Evolutionary conservation across 2,888 invertebrate species (phyloP).

Genomic region (Nemoura dubitans): DNA sequence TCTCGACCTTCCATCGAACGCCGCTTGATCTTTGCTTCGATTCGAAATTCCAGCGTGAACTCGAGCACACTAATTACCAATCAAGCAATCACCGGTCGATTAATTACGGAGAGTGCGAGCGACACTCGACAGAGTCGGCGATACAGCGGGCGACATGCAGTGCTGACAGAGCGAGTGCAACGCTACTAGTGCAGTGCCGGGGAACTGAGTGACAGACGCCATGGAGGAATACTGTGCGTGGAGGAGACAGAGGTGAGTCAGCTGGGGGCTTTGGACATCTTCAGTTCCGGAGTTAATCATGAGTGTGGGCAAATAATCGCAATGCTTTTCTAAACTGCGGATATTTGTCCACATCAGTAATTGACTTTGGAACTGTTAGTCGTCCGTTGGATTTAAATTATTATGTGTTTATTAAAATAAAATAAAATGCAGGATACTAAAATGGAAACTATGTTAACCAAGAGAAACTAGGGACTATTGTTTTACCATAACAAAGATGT

Average conservation of each 20-base stretch:
- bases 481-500: too few relatives aligned
- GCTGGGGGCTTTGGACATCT: too few relatives aligned
- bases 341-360: too few relatives aligned
- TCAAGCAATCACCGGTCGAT: not conserved
- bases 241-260: not conserved
- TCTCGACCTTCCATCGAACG: not conserved
- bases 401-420: too few relatives aligned
- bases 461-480: too few relatives aligned
- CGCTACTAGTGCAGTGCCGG: not conserved
- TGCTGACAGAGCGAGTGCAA: not conserved
- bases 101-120: not conserved
- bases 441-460: too few relatives aligned
- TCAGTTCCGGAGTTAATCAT: too few relatives aligned
- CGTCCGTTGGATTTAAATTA: too few relatives aligned
- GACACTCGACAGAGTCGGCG: not conserved
- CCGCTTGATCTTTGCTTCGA: not conserved
- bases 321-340: too few relatives aligned
- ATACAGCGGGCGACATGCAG: not conserved
- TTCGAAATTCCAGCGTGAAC: not conserved
- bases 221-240: not conserved
- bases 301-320: too few relatives aligned
- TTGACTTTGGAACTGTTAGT: too few relatives aligned
- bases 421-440: too few relatives aligned
- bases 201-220: not conserved
- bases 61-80: not conserved